phyloP scores from a whole-genome alignment of 2,888 invertebrate genomes.

The Zygogramma bicolorata region DNA sequence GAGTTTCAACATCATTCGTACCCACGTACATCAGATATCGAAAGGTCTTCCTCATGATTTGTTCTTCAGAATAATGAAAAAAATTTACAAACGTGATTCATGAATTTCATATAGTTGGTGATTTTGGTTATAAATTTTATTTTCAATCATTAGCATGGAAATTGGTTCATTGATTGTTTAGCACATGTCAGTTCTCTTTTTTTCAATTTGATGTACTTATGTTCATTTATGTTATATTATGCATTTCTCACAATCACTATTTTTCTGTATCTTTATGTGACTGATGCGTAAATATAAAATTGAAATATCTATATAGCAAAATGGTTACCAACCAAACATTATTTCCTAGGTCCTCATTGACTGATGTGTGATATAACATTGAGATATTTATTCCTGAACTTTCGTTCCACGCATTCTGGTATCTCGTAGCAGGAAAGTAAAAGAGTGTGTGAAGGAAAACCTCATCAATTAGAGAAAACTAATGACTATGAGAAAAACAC shows the following conservation, averaged over 20 bases:
- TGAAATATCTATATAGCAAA: no score
- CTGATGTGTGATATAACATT: no score
- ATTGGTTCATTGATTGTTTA: neutral
- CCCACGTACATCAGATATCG: slow-evolving; percentile 87
- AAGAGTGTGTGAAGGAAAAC: no score
- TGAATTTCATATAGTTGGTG: slow-evolving; percentile 53
- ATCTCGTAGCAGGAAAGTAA: no score
- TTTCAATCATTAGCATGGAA: neutral
- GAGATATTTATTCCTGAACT: no score
- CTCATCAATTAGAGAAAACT: no score
- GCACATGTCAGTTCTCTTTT: neutral
- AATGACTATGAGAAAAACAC: no score
- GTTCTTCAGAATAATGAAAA: slow-evolving; percentile 85
- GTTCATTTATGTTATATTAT: neutral
- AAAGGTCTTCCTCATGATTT: slow-evolving; percentile 84
- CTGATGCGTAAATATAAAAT: neutral
- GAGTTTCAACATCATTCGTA: slow-evolving; percentile 83
- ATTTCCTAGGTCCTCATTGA: no score
- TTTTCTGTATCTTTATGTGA: neutral
- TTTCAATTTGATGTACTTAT: neutral
- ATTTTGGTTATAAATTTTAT: neutral
- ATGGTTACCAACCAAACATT: no score
- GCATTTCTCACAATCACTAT: no score
- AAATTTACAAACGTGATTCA: slow-evolving; percentile 80
- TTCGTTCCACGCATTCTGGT: no score